These are phyloP conservation scores for Drosophila sordidula DNA, from an alignment of 2,888 invertebrate genomes.

Conservation along the genomic window DNA sequence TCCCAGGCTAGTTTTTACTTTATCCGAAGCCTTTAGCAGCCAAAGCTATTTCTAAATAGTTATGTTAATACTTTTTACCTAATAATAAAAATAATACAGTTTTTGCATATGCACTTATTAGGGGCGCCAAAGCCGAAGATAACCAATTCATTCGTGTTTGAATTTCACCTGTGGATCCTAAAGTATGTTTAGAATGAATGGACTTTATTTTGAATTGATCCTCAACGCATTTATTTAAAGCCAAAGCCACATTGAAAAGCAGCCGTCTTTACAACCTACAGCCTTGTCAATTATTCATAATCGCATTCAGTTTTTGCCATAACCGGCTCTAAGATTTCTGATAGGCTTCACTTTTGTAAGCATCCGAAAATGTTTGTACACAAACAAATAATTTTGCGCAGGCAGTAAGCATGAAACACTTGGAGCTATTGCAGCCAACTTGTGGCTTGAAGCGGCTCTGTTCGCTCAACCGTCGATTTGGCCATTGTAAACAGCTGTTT, in stretches of 20 bases:
- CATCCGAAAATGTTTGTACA: conserved; percentile 19
- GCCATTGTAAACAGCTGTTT: conserved; percentile 44
- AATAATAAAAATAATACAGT: too few species aligned
- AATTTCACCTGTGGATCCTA: background rate
- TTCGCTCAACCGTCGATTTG: conserved; percentile 23
- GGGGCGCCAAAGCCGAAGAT: too few species aligned
- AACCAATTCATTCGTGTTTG: too few species aligned
- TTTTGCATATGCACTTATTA: too few species aligned
- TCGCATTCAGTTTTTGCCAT: conserved; percentile 3
- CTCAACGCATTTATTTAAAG: background rate
- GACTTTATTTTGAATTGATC: conserved; percentile 13
- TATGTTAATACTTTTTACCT: too few species aligned
- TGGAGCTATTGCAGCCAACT: conserved; percentile 4
- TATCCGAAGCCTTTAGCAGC: too few species aligned
- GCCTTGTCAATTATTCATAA: conserved; percentile 16
- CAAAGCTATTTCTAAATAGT: too few species aligned
- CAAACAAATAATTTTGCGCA: background rate
- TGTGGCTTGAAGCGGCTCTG: conserved; percentile 6
- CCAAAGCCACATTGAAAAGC: background rate
- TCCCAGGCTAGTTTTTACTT: too few species aligned
- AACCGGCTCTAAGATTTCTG: conserved; percentile 12
- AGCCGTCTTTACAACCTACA: background rate
- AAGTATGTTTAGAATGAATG: background rate
- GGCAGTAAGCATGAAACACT: background rate
- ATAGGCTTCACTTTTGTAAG: conserved; percentile 12